Evolutionary conservation across 2,888 invertebrate species (phyloP), one percentile per base, ranked within the genome.

Genomic region (Chydorus sphaericus): DNA sequence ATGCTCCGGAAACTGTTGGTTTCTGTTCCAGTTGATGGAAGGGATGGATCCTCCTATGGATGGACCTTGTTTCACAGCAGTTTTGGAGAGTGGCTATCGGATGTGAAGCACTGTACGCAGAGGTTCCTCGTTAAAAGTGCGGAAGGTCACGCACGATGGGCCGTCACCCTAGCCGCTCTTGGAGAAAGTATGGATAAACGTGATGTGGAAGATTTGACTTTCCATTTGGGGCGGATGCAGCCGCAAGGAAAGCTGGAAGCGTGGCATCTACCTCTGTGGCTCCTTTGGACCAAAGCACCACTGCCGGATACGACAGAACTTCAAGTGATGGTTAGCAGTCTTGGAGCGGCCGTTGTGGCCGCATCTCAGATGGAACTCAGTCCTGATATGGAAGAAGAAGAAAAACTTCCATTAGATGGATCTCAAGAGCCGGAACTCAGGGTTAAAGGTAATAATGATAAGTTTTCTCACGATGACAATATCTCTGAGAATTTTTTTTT

Each of bases 81-180:
- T 59, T 94, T 94, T 70, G 86, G 91, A 26, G 85, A 87, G 67
- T 96, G 96, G 96, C 72, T 96, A 62, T 73, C 89, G 55, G 96
- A 96, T 69, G 93, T 96, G n/a, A 96, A 96, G 70, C 93, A 96
- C 67, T 93, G 94, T 69, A 96, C 94, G 2, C 85, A 91, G 63
- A 86, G 91, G 63, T 96, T 91, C 70, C 75, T 94, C 61, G 94
- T 91, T 69, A 82, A 83, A 62, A 82, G 86, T 8, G 76, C 80
- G 53, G 87, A 89, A 63, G 94, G 94, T 0, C 93, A 94, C 69
- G 85, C 85, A 10, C 85, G 87, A 69, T 75, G 91, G 38, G 85
- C 87, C 20, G 85, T 91, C 81, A 33, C 49, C 28, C 23, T 55
- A 28, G 55, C 48, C 48, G 48, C 48, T 16, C 48, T 26, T 8